These are phyloP conservation scores for Colossoma macropomum DNA, from an alignment of 2,113 vertebrate species.

Conservation along the genomic window DNA sequence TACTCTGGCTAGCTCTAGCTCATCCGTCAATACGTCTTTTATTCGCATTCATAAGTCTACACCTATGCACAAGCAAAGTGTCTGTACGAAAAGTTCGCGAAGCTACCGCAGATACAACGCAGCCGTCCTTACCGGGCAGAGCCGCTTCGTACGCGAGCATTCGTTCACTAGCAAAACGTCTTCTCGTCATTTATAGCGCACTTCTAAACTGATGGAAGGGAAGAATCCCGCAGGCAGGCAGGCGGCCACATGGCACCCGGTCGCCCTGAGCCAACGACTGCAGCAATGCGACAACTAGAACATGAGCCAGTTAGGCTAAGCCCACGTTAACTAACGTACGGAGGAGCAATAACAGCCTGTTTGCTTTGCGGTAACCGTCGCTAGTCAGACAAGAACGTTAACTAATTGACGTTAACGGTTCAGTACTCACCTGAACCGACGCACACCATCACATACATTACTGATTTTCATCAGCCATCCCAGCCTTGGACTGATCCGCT, in stretches of 20 bases:
- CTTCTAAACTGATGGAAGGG: background rate
- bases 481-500: background rate
- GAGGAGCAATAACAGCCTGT: background rate
- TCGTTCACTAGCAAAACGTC: background rate
- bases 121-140: background rate
- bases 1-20: background rate
- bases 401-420: background rate
- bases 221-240: background rate
- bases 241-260: background rate
- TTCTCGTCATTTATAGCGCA: background rate
- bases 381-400: too few relatives aligned
- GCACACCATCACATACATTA: background rate
- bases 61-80: background rate
- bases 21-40: background rate
- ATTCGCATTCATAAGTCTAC: background rate
- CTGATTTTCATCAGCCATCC: background rate
- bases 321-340: background rate
- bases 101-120: background rate
- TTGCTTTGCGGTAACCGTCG: background rate
- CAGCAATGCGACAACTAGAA: conserved; percentile 76
- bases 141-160: background rate
- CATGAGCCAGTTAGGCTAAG: conserved; percentile 1
- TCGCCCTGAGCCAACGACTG: conserved; percentile 50
- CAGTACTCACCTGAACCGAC: conserved; percentile 15
- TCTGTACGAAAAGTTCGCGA: background rate